Conservation (phyloP, 2,888 invertebrate species). For the Parnassius glacialis region DNA sequence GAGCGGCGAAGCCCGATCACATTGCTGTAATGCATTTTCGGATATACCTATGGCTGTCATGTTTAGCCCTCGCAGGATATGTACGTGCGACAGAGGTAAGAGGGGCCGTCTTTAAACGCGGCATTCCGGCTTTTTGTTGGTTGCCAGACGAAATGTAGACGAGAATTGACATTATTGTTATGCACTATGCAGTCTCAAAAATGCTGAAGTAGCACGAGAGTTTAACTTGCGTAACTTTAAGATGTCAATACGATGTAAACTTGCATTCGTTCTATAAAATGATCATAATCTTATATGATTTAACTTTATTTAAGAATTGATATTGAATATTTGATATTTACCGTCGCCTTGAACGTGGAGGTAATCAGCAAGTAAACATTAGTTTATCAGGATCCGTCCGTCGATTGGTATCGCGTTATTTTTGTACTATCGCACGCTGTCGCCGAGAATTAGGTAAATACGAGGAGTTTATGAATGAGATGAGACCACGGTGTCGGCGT, state of each 20-base stretch:
- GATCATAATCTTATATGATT: slow-evolving; percentile 21
- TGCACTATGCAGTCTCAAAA: slow-evolving; percentile 34
- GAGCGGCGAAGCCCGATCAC: slow-evolving; percentile 64
- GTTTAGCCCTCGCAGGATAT: slow-evolving; percentile 87
- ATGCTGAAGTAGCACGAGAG: slow-evolving; percentile 45
- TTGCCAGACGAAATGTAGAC: slow-evolving; percentile 36
- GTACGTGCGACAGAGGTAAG: slow-evolving; percentile 89
- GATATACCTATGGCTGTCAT: slow-evolving; percentile 87
- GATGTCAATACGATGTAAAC: slow-evolving; percentile 65
- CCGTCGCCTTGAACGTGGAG: slow-evolving; percentile 59
- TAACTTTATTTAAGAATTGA: slow-evolving; percentile 22
- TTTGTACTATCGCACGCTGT: slow-evolving; percentile 42
- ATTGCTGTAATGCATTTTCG: slow-evolving; percentile 87
- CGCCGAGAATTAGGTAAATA: slow-evolving; percentile 46
- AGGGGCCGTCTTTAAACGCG: slow-evolving; percentile 74
- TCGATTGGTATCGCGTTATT: slow-evolving; percentile 55
- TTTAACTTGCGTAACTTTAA: slow-evolving; percentile 72
- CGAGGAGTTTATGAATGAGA: slow-evolving; percentile 57
- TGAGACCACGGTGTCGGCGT: slow-evolving; percentile 37
- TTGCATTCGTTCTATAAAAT: slow-evolving; percentile 23
- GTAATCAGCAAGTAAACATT: slow-evolving; percentile 71
- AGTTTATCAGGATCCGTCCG: slow-evolving; percentile 62
- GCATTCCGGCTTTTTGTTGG: slow-evolving; percentile 73
- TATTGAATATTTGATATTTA: slow-evolving; percentile 38
- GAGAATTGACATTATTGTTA: slow-evolving; percentile 37